These are phyloP conservation scores for Lophotis ruficrista DNA, from an alignment of 2,113 vertebrate genomes.

Conservation along the genomic window DNA sequence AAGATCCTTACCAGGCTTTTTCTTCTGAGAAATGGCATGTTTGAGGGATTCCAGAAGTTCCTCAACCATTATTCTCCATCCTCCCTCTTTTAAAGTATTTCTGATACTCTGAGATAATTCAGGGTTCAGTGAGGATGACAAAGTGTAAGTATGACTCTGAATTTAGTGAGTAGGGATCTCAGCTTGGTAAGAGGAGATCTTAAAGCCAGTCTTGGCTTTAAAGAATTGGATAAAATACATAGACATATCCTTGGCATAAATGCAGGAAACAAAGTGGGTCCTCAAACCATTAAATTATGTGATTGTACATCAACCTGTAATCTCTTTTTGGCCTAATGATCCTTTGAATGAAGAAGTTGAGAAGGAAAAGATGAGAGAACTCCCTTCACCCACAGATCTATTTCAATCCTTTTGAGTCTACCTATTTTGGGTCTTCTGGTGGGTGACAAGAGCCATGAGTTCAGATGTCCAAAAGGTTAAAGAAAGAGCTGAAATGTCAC, in stretches of 20 bases:
- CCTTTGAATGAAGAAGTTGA: neutral
- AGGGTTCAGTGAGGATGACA: neutral
- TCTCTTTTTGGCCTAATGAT: neutral
- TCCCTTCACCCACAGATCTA: neutral
- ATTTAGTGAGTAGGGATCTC: neutral
- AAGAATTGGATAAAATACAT: neutral
- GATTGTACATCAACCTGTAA: neutral
- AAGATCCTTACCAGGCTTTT: neutral
- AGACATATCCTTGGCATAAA: neutral
- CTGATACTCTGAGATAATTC: neutral
- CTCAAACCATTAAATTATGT: neutral
- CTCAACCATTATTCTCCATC: neutral
- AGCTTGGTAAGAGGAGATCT: neutral
- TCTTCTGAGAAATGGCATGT: neutral
- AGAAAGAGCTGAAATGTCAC: neutral
- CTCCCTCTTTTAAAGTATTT: neutral
- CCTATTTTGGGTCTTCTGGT: neutral
- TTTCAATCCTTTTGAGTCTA: neutral
- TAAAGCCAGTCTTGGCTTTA: neutral
- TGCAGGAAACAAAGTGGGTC: neutral
- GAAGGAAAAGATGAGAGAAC: neutral
- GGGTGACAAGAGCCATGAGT: neutral
- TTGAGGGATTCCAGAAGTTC: neutral
- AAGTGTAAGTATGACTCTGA: neutral
- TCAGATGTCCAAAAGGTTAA: neutral